These are phyloP conservation scores for Gobio gobio DNA, from an alignment of 2,113 vertebrate genomes.

Conservation along the genomic window DNA sequence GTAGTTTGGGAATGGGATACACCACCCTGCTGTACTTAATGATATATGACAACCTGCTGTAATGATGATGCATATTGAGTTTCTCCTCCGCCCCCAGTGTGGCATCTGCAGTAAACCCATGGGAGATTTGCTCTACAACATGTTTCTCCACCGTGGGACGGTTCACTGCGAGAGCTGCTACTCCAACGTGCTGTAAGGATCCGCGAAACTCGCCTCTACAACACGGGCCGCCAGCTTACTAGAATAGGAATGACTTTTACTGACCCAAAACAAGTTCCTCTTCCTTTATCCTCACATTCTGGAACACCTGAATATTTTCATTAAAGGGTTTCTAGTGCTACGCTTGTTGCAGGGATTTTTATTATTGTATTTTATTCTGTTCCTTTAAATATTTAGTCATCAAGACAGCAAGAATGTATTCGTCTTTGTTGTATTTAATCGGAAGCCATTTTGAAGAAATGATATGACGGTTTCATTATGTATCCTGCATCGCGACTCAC, in stretches of 20 bases:
- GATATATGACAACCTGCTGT: neutral
- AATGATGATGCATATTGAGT: neutral
- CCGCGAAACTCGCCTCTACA: neutral
- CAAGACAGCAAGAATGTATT: neutral
- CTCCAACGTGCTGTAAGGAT: constrained; percentile 75
- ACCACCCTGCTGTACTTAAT: neutral
- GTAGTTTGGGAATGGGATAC: neutral
- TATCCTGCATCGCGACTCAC: neutral
- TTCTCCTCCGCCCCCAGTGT: constrained; percentile 72
- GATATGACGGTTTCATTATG: neutral
- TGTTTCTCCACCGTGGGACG: constrained; percentile 84
- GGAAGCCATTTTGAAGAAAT: neutral
- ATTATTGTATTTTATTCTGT: neutral
- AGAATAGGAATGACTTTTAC: neutral
- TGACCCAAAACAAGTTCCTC: neutral
- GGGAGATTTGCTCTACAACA: constrained; percentile 84
- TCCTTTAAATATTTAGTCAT: neutral
- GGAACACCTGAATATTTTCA: neutral
- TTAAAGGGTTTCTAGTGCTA: neutral
- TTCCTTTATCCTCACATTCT: neutral
- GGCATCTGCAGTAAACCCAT: constrained; percentile 83
- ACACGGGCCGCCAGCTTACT: neutral
- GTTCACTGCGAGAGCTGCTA: constrained; percentile 91
- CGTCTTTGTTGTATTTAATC: neutral
- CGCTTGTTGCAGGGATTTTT: neutral